Conservation (phyloP, 2,888 invertebrate species). For the Willowsia nigromaculata region DNA sequence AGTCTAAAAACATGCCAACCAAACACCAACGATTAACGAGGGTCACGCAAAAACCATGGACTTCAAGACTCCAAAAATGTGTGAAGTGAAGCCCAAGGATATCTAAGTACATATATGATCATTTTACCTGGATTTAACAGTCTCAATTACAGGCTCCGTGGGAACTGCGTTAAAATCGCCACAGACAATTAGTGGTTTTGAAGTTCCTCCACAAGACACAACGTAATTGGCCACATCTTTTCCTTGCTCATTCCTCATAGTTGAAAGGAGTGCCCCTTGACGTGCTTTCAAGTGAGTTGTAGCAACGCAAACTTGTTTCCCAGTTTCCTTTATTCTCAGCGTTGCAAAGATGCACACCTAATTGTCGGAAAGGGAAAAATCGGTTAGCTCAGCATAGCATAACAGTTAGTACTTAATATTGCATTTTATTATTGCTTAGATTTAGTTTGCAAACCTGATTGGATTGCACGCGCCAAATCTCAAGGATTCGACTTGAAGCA, state of each 20-base stretch:
- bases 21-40: too few species aligned
- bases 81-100: background rate
- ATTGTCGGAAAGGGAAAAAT: background rate
- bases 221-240: conserved; percentile 82
- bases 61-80: too few species aligned
- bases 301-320: conserved; percentile 85
- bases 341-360: conserved; percentile 84
- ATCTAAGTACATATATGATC: too few species aligned
- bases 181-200: conserved; percentile 85
- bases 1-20: conserved; percentile 75
- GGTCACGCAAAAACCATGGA: too few species aligned
- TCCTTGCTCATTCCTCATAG: conserved; percentile 87
- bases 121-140: conserved; percentile 81
- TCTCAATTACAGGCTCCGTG: conserved; percentile 85
- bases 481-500: conserved; percentile 84
- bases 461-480: conserved; percentile 88
- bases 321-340: conserved; percentile 83
- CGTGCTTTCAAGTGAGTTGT: conserved; percentile 89
- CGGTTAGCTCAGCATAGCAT: background rate
- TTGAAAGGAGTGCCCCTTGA: conserved; percentile 85
- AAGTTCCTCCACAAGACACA: conserved; percentile 78
- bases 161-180: conserved; percentile 91
- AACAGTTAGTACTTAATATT: background rate
- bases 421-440: background rate
- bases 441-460: conserved; percentile 83